These are phyloP conservation scores for Acleris cristana DNA, from an alignment of 2,888 invertebrate species.

Conservation along the genomic window DNA sequence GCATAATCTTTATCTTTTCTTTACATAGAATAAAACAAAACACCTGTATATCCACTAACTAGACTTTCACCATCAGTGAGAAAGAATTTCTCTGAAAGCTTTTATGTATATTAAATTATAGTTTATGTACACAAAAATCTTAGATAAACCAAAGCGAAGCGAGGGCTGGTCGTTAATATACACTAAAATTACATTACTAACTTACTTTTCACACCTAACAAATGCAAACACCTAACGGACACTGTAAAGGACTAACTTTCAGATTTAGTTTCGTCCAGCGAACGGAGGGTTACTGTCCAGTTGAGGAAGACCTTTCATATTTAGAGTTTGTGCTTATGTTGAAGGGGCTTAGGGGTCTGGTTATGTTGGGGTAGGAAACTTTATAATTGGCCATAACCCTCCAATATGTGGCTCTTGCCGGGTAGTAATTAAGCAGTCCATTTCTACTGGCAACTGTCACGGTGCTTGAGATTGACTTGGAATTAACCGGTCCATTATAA, in stretches of 20 bases:
- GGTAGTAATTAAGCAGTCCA: slow-evolving; percentile 72
- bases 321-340: slow-evolving; percentile 18
- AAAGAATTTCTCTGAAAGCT: too few species aligned
- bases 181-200: slow-evolving; percentile 49
- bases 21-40: too few species aligned
- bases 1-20: too few species aligned
- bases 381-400: slow-evolving; percentile 79
- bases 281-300: slow-evolving; percentile 61
- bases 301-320: slow-evolving; percentile 45
- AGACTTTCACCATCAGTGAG: too few species aligned
- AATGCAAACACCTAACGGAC: slow-evolving; percentile 55
- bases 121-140: too few species aligned
- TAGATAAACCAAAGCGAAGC: too few species aligned
- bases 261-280: slow-evolving; percentile 70
- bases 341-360: slow-evolving; percentile 44
- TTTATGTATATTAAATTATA: too few species aligned
- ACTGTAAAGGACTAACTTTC: slow-evolving; percentile 71
- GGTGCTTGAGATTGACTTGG: slow-evolving; percentile 42
- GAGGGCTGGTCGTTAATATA: not conserved
- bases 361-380: slow-evolving; percentile 63
- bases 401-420: slow-evolving; percentile 65
- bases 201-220: slow-evolving; percentile 56
- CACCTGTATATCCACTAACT: too few species aligned
- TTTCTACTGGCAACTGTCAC: slow-evolving; percentile 53
- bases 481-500: slow-evolving; percentile 8